Evolutionary conservation across 2,797 vertebrate genomes (phyloP), one percentile per base, ranked within the genome.

Genomic region (Pantherophis alleghaniensis): DNA sequence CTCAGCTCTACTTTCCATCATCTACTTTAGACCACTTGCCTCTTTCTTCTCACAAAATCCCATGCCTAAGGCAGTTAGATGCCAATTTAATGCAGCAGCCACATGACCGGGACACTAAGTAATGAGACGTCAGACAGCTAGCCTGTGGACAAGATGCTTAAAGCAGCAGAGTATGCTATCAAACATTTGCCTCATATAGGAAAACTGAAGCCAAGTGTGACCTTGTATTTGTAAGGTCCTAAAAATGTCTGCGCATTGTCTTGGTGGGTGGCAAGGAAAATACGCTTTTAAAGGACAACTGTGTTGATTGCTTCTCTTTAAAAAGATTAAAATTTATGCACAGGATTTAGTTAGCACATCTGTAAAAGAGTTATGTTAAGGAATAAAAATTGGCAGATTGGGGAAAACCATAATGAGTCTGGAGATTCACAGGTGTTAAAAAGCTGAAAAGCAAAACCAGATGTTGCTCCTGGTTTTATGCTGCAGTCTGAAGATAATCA

Each of bases 251-350:
- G 20, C 59, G 37, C 87, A 28, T 53, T 47, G 51, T 90, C 63
- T 53, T 88, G 92, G 32, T n/a, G 28, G 28, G 4, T 11, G 4
- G 18, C 26, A 10, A 32, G n/a, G 18, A 32, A 28, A 42, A 69
- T 47, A 7, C 9, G 6, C 20, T 79, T 88, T 53, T 88, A 93
- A 88, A 87, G 47, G 14, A 16, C 9, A 47, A 24, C 20, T 59
- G 59, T 79, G 53, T 28, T 51, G 89, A 26, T 79, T 92, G 7
- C 26, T 88, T 51, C 61, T 91, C 28, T 79, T 88, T 55, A 88
- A 87, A 59, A 87, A n/a, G 86, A 88, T 79, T 83, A 93, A 88
- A 93, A 91, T 93, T 60, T 37, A 88, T 47, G 74, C 9, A 55
- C 42, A 93, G n/a, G 63, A 42, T 91, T 88, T 88, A 47, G 10